A percentile compares a stretch with the other conserved stretches of the same genome.
Conservation (phyloP, 2,888 invertebrate genomes). For the Acronicta psi region DNA sequence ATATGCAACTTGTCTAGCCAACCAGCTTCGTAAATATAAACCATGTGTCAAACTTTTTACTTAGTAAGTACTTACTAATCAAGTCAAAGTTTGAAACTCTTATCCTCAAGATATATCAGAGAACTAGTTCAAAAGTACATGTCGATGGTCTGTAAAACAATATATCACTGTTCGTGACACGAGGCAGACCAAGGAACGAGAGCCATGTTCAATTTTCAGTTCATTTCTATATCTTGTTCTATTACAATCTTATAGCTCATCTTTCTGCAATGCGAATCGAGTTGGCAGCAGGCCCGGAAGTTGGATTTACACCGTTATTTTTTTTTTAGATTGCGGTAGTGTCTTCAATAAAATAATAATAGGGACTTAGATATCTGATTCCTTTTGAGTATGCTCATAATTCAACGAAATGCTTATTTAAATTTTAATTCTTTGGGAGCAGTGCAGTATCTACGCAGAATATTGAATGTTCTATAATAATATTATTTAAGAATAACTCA, state of each 20-base stretch:
- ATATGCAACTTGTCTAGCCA: too few relatives aligned
- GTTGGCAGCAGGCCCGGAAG: slow-evolving; percentile 74
- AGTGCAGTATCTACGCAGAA: too few relatives aligned
- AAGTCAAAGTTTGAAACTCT: too few relatives aligned
- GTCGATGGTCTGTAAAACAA: slow-evolving; percentile 10
- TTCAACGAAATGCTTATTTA: too few relatives aligned
- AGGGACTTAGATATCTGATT: slow-evolving; percentile 9
- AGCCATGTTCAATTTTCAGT: slow-evolving; percentile 47
- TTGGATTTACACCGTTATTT: slow-evolving; percentile 70
- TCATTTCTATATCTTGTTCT: slow-evolving; percentile 65
- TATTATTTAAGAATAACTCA: too few relatives aligned
- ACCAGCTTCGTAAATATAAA: too few relatives aligned
- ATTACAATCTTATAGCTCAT: slow-evolving; percentile 71
- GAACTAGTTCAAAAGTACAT: background rate
- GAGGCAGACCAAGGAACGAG: slow-evolving; percentile 18
- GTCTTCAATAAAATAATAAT: slow-evolving; percentile 45
- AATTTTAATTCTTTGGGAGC: too few relatives aligned
- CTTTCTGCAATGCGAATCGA: slow-evolving; percentile 77
- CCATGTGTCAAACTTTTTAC: too few relatives aligned
- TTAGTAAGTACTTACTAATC: too few relatives aligned
- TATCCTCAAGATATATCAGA: background rate
- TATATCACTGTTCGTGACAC: slow-evolving; percentile 30
- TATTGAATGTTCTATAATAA: too few relatives aligned
- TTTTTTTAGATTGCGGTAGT: slow-evolving; percentile 32
- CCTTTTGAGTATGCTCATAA: background rate